These are phyloP conservation scores for Glaucomys volans DNA, from an alignment of 2,113 vertebrate species.

Conservation along the genomic window DNA sequence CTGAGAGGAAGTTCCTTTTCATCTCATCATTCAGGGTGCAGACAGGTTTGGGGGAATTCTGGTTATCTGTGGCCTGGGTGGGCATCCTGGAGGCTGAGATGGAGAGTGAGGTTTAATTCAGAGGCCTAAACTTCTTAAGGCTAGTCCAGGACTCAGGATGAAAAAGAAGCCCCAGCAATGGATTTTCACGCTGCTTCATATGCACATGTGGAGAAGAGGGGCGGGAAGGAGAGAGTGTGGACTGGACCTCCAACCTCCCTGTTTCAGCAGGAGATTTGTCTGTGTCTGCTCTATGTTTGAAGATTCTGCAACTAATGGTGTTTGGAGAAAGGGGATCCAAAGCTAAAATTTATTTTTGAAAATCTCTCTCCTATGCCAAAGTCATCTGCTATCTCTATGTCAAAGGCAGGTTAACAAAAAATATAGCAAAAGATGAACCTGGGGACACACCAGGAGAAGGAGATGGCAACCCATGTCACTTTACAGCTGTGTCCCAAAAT, in stretches of 20 bases:
- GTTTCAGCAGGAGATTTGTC: neutral
- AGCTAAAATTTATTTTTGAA: slow-evolving; percentile 33
- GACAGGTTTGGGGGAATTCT: neutral
- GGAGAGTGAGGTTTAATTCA: neutral
- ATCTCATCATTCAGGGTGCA: neutral
- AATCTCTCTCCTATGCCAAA: neutral
- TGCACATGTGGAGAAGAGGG: too few species aligned
- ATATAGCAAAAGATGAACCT: neutral
- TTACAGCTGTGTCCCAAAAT: neutral
- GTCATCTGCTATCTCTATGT: neutral
- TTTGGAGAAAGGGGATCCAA: neutral
- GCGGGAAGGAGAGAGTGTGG: accelerated
- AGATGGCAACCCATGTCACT: neutral
- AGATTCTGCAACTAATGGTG: neutral
- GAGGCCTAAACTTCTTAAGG: neutral
- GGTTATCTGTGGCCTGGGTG: neutral
- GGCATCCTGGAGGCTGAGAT: neutral
- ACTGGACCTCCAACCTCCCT: neutral
- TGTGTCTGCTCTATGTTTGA: neutral
- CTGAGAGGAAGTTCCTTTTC: neutral
- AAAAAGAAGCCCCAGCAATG: neutral
- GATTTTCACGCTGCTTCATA: neutral
- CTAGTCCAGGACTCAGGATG: neutral
- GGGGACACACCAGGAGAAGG: neutral
- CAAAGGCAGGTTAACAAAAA: neutral